A percentile compares a stretch with the other conserved stretches of the same genome.
Evolutionary conservation across 1,140 invertebrate genomes (phyloP).

Genomic region (Bombus sibiricus): DNA sequence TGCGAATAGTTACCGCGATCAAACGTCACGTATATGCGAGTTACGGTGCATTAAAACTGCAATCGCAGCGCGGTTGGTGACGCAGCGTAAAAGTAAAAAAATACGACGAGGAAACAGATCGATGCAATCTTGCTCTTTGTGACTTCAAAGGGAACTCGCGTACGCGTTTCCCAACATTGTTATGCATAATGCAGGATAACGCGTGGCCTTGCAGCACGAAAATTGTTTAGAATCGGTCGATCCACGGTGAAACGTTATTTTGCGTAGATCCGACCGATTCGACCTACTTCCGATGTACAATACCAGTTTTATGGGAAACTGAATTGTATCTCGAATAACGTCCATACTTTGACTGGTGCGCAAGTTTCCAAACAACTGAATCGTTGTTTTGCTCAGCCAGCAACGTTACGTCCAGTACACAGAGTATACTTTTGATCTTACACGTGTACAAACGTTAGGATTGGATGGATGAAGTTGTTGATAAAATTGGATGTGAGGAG

Average conservation of each 20-base stretch:
- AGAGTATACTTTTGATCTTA: background rate
- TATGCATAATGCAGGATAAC: background rate
- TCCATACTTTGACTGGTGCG: background rate
- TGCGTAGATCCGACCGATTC: background rate
- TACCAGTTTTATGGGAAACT: background rate
- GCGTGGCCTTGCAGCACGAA: background rate
- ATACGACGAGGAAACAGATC: background rate
- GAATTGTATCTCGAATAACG: background rate
- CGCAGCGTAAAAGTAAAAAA: background rate
- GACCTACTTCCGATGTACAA: background rate
- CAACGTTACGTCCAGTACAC: no score
- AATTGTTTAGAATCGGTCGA: slow-evolving; percentile 19
- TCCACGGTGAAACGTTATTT: background rate
- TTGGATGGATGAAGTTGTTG: background rate
- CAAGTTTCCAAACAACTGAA: background rate
- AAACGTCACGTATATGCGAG: background rate
- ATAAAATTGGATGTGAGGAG: background rate
- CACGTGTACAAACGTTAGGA: background rate
- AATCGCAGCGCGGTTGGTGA: background rate
- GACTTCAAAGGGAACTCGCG: background rate
- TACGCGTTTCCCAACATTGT: background rate
- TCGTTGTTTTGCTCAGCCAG: background rate
- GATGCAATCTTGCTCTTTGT: background rate
- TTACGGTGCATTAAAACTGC: slow-evolving; percentile 8
- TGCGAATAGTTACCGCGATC: background rate